Percentiles rank a stretch among this genome's conserved stretches.
Evolutionary conservation across 1,140 invertebrate species (phyloP).

Genomic region (Drosophila eugracilis): DNA sequence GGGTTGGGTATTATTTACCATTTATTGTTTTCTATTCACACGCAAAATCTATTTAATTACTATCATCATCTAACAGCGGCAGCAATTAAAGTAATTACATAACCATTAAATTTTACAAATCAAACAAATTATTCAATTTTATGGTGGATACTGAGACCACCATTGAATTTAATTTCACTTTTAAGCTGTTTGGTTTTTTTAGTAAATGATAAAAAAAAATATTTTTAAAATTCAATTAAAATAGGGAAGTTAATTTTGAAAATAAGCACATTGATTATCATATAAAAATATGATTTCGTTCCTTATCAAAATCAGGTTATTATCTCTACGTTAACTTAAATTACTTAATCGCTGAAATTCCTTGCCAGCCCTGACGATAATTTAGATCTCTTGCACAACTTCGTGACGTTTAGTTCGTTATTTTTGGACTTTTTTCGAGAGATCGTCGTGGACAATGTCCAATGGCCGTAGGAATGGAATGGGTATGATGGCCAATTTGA

Average conservation of each 20-base stretch:
- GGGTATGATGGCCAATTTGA: conserved; percentile 71
- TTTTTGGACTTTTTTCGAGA: conserved; percentile 45
- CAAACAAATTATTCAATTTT: not conserved
- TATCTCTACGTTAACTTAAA: conserved; percentile 3
- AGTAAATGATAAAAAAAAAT: not conserved
- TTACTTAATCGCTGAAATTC: conserved; percentile 9
- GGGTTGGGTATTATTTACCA: not conserved
- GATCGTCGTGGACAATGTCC: conserved; percentile 22
- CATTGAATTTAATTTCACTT: not conserved
- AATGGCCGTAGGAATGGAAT: conserved; percentile 6
- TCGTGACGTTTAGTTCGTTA: conserved; percentile 53
- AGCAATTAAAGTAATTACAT: not conserved
- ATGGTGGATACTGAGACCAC: not conserved
- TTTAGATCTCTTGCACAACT: conserved; percentile 18
- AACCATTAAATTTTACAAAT: not conserved
- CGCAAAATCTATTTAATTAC: not conserved
- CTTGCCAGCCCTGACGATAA: conserved; percentile 34
- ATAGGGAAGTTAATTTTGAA: too few relatives aligned
- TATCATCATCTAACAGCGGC: not conserved
- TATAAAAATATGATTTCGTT: too few relatives aligned
- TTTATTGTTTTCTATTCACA: not conserved
- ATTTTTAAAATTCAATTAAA: too few relatives aligned
- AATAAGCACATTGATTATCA: too few relatives aligned
- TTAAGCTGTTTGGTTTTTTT: not conserved
- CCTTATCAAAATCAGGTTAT: too few relatives aligned